Percentiles rank a stretch among this genome's conserved stretches.
These are phyloP conservation scores for Pitta sordida DNA, from an alignment of 2,113 vertebrate species.

Conservation along the genomic window DNA sequence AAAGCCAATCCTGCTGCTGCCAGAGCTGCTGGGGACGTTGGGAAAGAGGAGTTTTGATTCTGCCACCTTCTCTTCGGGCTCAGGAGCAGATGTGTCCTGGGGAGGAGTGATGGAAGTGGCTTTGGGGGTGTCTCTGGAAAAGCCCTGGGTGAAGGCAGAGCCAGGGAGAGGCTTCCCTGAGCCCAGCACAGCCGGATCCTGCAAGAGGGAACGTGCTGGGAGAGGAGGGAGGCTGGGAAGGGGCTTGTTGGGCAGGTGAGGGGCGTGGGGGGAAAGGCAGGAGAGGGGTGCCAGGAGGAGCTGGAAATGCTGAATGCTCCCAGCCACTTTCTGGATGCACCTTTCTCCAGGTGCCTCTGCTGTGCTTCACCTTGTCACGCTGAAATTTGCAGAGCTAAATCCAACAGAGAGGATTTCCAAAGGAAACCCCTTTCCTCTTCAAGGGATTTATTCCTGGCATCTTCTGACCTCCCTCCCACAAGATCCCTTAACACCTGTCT, in stretches of 20 bases:
- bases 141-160: not conserved
- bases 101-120: accelerated
- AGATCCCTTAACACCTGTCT: accelerated
- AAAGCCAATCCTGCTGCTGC: not conserved
- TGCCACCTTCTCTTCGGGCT: accelerated
- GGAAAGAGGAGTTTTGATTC: not conserved
- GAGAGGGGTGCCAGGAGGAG: not conserved
- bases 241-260: not conserved
- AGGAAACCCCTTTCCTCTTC: not conserved
- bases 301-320: not conserved
- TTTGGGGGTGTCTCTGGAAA: not conserved
- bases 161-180: not conserved
- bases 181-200: not conserved
- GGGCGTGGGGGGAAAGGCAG: not conserved
- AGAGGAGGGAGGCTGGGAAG: not conserved
- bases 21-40: not conserved
- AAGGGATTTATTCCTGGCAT: not conserved
- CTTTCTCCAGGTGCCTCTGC: not conserved
- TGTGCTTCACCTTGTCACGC: accelerated
- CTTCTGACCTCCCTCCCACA: not conserved
- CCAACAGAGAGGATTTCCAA: not conserved
- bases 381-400: not conserved
- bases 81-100: not conserved
- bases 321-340: not conserved
- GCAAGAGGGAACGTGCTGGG: not conserved